These are phyloP conservation scores for Cantharis rustica DNA, from an alignment of 2,888 invertebrate genomes.

Conservation along the genomic window DNA sequence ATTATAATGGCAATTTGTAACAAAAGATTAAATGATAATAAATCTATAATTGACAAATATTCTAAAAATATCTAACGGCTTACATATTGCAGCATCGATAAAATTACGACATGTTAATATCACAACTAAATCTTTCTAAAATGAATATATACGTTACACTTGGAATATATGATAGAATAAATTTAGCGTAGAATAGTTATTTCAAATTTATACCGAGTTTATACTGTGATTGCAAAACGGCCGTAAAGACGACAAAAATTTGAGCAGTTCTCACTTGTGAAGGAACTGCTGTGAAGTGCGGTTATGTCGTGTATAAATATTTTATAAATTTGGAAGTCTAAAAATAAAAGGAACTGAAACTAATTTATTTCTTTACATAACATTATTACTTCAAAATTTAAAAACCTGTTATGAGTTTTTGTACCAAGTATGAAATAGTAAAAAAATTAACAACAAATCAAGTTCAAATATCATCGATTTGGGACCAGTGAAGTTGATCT, in stretches of 20 bases:
- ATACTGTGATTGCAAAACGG: background rate
- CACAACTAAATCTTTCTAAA: too few species aligned
- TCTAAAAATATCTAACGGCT: too few species aligned
- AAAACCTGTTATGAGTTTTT: background rate
- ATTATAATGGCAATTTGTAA: too few species aligned
- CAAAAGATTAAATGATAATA: too few species aligned
- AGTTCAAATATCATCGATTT: too few species aligned
- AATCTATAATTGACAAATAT: too few species aligned
- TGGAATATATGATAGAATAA: too few species aligned
- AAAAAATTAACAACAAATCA: too few species aligned
- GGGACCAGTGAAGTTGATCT: too few species aligned
- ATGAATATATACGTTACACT: too few species aligned
- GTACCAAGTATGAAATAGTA: background rate
- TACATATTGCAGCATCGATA: too few species aligned
- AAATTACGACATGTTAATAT: too few species aligned
- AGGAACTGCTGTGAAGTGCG: background rate
- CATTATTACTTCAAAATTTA: background rate
- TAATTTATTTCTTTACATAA: background rate
- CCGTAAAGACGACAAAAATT: background rate
- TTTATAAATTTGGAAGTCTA: background rate
- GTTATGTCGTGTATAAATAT: background rate
- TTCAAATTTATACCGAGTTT: background rate
- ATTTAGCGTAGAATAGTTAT: background rate
- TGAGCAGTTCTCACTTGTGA: background rate
- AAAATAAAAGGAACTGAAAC: background rate